These are phyloP conservation scores for Xenopus laevis DNA, from an alignment of 2,113 vertebrate genomes.

Conservation along the genomic window DNA sequence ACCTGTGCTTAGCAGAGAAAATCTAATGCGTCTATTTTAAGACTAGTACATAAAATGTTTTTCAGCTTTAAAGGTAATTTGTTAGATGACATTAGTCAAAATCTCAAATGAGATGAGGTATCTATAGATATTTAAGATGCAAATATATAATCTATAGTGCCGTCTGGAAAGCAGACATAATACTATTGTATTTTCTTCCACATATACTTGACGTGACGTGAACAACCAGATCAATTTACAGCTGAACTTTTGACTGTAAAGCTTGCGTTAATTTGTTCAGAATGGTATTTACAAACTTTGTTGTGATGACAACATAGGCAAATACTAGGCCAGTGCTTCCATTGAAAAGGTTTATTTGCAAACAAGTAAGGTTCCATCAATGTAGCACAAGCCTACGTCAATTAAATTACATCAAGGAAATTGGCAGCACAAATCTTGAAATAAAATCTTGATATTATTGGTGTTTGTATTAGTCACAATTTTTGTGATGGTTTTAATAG, in stretches of 20 bases:
- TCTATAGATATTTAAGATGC: too few species aligned
- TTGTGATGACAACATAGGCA: conserved; percentile 43
- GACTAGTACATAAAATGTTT: background rate
- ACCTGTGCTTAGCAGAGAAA: too few species aligned
- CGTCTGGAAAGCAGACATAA: conserved; percentile 19
- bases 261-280: conserved; percentile 38
- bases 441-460: background rate
- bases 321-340: conserved; percentile 29
- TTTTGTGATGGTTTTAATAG: too few species aligned
- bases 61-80: background rate
- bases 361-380: conserved; percentile 38
- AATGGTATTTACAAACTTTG: conserved; percentile 42
- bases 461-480: too few species aligned
- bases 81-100: too few species aligned
- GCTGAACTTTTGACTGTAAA: conserved; percentile 39
- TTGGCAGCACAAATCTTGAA: conserved; percentile 10
- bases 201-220: conserved; percentile 10
- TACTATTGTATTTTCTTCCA: conserved; percentile 9
- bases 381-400: conserved; percentile 31
- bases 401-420: conserved; percentile 38
- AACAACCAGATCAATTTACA: conserved; percentile 36
- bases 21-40: background rate
- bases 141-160: background rate
- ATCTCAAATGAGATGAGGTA: background rate
- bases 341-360: conserved; percentile 44